Base-by-base conservation (phyloP, 1,140 invertebrate species). In the Pemphigus obesinymphae region DNA sequence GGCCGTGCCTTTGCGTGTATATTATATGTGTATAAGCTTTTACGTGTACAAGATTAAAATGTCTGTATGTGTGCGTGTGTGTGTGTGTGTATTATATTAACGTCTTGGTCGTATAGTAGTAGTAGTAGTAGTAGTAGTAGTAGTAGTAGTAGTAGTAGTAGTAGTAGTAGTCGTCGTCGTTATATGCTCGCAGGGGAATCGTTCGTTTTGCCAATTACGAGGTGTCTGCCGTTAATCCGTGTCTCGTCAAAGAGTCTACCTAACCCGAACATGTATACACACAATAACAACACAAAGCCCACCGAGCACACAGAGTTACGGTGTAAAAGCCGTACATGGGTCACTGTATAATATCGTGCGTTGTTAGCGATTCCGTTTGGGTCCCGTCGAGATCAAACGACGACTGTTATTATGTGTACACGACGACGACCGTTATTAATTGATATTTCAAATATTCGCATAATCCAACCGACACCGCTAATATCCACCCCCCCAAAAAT, bases 281-380 rank as follows among this genome's bases (percentile, higher is more conserved):
- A 50, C 15, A 3, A 50, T 50, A 50, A 5, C 37, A 40, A 40
- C 37, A 40, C n/a, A n/a, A n/a, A n/a, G n/a, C 37, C 37, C 37
- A 10, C 37, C 4, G 10, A 40, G 4, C 37, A 10, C 37, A n/a
- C 37, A 40, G 4, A 5, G 37, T 40, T 40, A 40, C 8, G 4
- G 37, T 40, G 37, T 8, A 8, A n/a, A n/a, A n/a, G n/a, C n/a
- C n/a, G 11, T 58, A 13, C 17, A n/a, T n/a, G 17, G 61, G 61
- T 63, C 61, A 63, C 29, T 66, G n/a, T n/a, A n/a, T n/a, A n/a
- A n/a, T n/a, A 66, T 45, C 23, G 68, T 11, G 26, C 26, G 43
- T 73, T 29, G 70, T 50, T 50, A 48, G 43, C 70, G 45, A 73
- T 73, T 50, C 70, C 26, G 70, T 73, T 50, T 50, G 43, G n/a